Base-by-base conservation (phyloP, 1,140 invertebrate genomes). In the Macrosteles quadrilineatus region DNA sequence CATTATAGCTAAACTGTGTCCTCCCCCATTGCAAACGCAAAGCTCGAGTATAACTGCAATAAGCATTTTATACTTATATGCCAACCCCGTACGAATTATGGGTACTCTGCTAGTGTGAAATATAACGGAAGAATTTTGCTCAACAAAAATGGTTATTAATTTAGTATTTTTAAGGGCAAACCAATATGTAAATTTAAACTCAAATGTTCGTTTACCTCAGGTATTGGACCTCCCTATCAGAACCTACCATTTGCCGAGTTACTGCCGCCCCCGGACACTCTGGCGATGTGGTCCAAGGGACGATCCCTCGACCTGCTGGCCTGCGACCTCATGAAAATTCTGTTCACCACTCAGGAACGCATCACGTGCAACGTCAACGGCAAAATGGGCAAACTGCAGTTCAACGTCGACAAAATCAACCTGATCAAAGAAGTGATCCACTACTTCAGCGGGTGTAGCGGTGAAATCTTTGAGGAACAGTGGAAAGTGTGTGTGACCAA, bases 401-500 rank as follows among this genome's bases (percentile, higher is more conserved):
- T 84, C 73, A 80, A 84, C 70, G 80, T 81, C 63, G 80, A 82
- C 71, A 84, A 84, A 72, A 82, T 84, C 71, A 78, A 81, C 30
- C 74, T 84, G 36, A 83, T 83, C 50, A 73, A 81, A 55, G 82
- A 84, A 71, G 82, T 83, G 29, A 73, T 84, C 19, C 70, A 82
- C 40, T 80, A 82, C 69, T 83, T 81, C 71, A 81, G 81, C 72
- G 79, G 79, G 30, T 79, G 82, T 14, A 79, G 79, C 30, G 80
- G 79, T 68, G 73, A 78, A 2, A 82, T 82, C 31, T 84, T 82
- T 80, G 82, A 83, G 67, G 81, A 83, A 67, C 79, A 79, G 30
- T 84, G 83, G 82, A 84, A 83, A 71, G 82, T 82, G 75, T 84
- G 83, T 71, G 82, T 84, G 19, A 84, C 82, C 0, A 83, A 83